These are phyloP conservation scores for Bimastos eiseni DNA, from an alignment of 2,888 invertebrate genomes.

Conservation along the genomic window DNA sequence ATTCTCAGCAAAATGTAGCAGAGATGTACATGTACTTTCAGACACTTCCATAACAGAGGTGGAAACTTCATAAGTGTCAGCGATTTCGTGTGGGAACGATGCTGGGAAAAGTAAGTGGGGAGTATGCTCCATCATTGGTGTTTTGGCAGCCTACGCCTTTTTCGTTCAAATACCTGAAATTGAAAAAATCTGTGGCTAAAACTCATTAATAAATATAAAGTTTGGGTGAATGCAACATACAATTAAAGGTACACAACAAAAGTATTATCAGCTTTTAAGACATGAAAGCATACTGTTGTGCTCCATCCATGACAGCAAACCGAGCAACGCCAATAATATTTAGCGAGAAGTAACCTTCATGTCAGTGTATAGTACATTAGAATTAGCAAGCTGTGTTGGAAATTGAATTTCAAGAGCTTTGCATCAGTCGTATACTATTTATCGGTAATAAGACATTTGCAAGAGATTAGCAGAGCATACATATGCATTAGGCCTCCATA, in stretches of 20 bases:
- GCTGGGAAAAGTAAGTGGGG: background rate
- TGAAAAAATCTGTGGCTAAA: background rate
- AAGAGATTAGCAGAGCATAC: too few species aligned
- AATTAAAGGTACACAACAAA: background rate
- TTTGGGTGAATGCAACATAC: background rate
- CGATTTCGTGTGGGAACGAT: conserved; percentile 4
- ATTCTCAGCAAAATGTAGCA: background rate
- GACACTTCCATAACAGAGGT: background rate
- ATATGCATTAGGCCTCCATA: too few species aligned
- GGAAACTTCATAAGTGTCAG: background rate
- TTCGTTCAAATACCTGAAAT: background rate
- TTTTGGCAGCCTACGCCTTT: background rate
- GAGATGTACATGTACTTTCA: background rate
- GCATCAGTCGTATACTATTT: too few species aligned
- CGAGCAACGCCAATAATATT: too few species aligned
- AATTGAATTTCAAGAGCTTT: too few species aligned
- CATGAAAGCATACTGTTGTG: too few species aligned
- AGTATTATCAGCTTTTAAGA: background rate
- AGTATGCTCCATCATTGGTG: background rate
- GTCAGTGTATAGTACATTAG: too few species aligned
- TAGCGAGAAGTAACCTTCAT: too few species aligned
- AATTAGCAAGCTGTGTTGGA: too few species aligned
- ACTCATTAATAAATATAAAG: background rate
- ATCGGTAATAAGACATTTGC: too few species aligned
- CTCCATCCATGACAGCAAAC: too few species aligned